A percentile compares a stretch with the other conserved stretches of the same genome.
phyloP scores from a whole-genome alignment of 1,140 invertebrate species.

The Ectropis grisescens region DNA sequence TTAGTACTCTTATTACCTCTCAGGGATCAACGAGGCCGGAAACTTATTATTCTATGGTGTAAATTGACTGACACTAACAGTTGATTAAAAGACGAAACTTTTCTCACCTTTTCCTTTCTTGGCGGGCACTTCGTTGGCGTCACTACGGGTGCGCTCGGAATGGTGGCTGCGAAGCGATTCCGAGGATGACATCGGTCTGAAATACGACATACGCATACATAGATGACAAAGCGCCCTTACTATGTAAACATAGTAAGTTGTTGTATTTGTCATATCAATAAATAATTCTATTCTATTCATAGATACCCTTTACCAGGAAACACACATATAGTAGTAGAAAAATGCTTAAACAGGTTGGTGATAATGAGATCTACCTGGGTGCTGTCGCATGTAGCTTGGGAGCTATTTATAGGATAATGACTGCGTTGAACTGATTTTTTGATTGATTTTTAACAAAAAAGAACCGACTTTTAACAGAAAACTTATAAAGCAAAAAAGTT shows the following conservation, averaged over 20 bases:
- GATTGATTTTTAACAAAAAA: no score
- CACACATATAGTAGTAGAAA: no score
- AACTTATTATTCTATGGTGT: no score
- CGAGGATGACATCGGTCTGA: constrained; percentile 12
- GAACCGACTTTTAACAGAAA: no score
- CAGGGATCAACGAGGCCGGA: no score
- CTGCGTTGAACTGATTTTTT: not conserved
- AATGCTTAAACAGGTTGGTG: not conserved
- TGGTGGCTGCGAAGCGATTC: constrained; percentile 37
- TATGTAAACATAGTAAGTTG: not conserved
- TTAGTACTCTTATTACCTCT: no score
- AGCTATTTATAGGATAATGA: no score
- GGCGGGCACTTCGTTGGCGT: constrained; percentile 35
- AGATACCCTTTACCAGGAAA: no score
- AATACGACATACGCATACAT: not conserved
- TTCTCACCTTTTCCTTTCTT: constrained; percentile 60
- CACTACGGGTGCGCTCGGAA: constrained; percentile 31
- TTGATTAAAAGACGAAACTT: not conserved
- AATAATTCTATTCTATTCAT: not conserved
- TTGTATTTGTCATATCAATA: not conserved
- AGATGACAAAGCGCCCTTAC: not conserved
- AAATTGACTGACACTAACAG: no score
- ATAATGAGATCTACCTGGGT: constrained; percentile 12
- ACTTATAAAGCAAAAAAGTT: no score
- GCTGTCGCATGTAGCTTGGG: no score